Evolutionary conservation across 2,797 vertebrate genomes (phyloP).

Genomic region (Pseudomugil gertrudae): DNA sequence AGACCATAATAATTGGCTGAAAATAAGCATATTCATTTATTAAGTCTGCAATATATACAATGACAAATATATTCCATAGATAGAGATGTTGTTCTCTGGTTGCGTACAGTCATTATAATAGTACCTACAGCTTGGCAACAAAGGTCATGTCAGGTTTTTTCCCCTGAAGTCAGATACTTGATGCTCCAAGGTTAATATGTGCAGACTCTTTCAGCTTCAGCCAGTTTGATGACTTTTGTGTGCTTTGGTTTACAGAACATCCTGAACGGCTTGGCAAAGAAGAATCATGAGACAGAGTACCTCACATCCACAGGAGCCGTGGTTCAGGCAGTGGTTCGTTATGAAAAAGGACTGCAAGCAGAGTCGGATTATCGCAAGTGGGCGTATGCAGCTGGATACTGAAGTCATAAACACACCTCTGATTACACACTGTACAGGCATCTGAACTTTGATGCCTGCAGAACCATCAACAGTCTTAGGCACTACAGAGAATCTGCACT

Average conservation of each 20-base stretch:
- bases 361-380: conserved; percentile 83
- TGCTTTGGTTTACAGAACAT: conserved; percentile 61
- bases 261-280: conserved; percentile 71
- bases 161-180: background rate
- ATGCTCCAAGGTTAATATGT: background rate
- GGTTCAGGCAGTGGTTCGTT: conserved; percentile 79
- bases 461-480: background rate
- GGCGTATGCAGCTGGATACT: conserved; percentile 81
- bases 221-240: background rate
- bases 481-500: conserved; percentile 2
- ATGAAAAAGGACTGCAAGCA: conserved; percentile 68
- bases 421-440: conserved; percentile 10
- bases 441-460: conserved; percentile 26
- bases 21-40: background rate
- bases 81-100: background rate
- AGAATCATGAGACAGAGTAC: conserved; percentile 73
- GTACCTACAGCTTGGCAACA: background rate
- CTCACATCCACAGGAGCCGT: conserved; percentile 57
- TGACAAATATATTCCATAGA: background rate
- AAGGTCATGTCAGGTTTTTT: background rate
- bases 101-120: background rate
- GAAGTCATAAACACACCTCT: conserved; percentile 43
- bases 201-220: background rate
- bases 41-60: background rate
- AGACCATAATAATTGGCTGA: background rate